Conservation (phyloP, 53 echinoderm and acorn worm species). For the Actinopyga echinites region DNA sequence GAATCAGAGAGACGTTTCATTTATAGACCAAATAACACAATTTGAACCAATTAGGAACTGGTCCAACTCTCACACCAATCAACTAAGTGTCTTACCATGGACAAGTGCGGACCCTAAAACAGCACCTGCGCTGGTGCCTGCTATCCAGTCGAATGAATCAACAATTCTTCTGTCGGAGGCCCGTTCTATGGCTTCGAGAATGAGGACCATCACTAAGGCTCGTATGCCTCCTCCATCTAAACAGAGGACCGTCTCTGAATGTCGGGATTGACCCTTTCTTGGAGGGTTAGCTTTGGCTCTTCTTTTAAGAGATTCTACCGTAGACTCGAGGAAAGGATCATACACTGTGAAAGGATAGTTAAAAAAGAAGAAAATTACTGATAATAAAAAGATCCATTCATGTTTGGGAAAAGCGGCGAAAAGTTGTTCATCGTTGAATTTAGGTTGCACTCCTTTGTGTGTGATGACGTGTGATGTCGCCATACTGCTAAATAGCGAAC, state of each 20-base stretch:
- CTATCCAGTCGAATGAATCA: constrained; percentile 31
- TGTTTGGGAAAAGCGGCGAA: too few species aligned
- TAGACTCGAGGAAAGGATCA: constrained; percentile 1
- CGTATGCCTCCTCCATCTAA: constrained; percentile 28
- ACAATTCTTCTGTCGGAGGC: constrained; percentile 16
- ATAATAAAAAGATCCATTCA: too few species aligned
- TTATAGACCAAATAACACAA: too few species aligned
- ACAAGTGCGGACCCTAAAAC: neutral
- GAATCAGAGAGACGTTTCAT: too few species aligned
- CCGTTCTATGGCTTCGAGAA: constrained; percentile 18
- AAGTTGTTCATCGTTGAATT: too few species aligned
- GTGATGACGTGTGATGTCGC: too few species aligned
- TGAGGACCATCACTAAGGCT: neutral
- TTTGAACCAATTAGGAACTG: too few species aligned
- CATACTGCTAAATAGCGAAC: too few species aligned
- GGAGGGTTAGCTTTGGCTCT: neutral
- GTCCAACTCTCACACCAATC: too few species aligned
- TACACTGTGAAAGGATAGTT: neutral
- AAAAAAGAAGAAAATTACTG: too few species aligned
- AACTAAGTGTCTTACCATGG: neutral
- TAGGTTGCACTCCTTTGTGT: too few species aligned
- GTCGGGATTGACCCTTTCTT: neutral
- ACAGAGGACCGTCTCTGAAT: constrained; percentile 32
- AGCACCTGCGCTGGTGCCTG: constrained; percentile 21
- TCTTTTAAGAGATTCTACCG: neutral